A percentile compares a stretch with the other conserved stretches of the same genome.
Evolutionary conservation across 2,113 vertebrate species (phyloP).

Genomic region (Megalops atlanticus): DNA sequence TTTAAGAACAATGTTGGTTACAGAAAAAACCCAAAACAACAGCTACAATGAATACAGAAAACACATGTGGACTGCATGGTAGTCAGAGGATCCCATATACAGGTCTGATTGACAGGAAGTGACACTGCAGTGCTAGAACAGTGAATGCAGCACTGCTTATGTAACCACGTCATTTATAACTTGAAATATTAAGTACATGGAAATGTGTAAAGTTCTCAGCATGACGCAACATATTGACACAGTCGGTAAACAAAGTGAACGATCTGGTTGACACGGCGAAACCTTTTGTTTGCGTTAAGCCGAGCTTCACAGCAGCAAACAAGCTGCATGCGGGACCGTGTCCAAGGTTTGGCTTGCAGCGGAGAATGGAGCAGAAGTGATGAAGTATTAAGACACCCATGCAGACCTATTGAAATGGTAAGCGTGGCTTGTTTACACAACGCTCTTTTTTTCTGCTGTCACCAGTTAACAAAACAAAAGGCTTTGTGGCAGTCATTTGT

Average conservation of each 20-base stretch:
- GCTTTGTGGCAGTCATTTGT: constrained; percentile 65
- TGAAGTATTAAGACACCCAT: constrained; percentile 57
- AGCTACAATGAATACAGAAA: constrained; percentile 52
- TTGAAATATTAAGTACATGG: neutral
- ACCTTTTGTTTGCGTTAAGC: constrained; percentile 36
- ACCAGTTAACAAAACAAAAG: constrained; percentile 69
- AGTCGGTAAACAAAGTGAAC: neutral
- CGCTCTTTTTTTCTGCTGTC: constrained; percentile 62
- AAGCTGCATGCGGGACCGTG: constrained; percentile 20
- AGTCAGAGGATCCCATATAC: neutral
- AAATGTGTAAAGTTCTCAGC: neutral
- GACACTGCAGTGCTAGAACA: neutral
- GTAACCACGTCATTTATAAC: neutral
- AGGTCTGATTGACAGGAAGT: neutral
- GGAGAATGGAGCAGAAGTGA: constrained; percentile 34
- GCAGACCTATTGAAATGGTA: constrained; percentile 71
- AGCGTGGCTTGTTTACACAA: constrained; percentile 74
- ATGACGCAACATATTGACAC: neutral
- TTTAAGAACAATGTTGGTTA: constrained; percentile 52
- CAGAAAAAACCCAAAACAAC: constrained; percentile 19
- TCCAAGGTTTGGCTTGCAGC: constrained; percentile 50
- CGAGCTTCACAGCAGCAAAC: constrained; percentile 3
- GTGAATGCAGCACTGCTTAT: neutral
- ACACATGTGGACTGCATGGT: constrained; percentile 24
- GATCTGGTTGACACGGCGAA: constrained; percentile 18